These are phyloP conservation scores for Oxyteleia sp. DNA, from an alignment of 2,888 invertebrate species.

Conservation along the genomic window DNA sequence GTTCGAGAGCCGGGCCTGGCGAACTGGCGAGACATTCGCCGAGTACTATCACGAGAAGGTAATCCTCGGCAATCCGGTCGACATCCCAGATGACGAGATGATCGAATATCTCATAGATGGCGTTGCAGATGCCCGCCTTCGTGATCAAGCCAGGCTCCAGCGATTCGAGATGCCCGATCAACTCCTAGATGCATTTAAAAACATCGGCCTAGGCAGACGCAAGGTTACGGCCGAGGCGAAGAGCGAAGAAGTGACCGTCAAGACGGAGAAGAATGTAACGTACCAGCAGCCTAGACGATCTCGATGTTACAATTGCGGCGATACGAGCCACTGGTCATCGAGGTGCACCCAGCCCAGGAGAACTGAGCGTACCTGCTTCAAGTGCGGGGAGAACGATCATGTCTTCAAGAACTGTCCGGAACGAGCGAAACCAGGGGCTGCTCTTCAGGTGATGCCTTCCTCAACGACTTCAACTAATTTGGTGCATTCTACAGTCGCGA, in stretches of 20 bases:
- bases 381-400: slow-evolving; percentile 1
- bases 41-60: slow-evolving; percentile 68
- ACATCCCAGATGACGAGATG: slow-evolving; percentile 54
- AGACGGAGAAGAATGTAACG: background rate
- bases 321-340: background rate
- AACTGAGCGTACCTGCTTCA: slow-evolving; percentile 8
- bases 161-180: slow-evolving; percentile 28
- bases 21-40: slow-evolving; percentile 40
- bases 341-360: background rate
- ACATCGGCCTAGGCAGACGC: slow-evolving; percentile 22
- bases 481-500: background rate
- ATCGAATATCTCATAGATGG: slow-evolving; percentile 69
- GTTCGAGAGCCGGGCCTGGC: slow-evolving; percentile 68
- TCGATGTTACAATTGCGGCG: slow-evolving; percentile 22
- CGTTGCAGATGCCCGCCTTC: slow-evolving; percentile 46
- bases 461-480: background rate
- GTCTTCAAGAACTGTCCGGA: background rate
- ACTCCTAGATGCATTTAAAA: slow-evolving; percentile 47
- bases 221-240: background rate
- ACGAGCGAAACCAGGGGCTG: background rate
- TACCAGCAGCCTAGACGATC: background rate
- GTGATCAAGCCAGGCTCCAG: slow-evolving; percentile 60
- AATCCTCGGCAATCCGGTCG: slow-evolving; percentile 59
- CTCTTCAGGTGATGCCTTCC: background rate
- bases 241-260: background rate